These are phyloP conservation scores for Lytechinus variegatus DNA, from an alignment of 35 echinoderm and acorn worm genomes.

Conservation along the genomic window DNA sequence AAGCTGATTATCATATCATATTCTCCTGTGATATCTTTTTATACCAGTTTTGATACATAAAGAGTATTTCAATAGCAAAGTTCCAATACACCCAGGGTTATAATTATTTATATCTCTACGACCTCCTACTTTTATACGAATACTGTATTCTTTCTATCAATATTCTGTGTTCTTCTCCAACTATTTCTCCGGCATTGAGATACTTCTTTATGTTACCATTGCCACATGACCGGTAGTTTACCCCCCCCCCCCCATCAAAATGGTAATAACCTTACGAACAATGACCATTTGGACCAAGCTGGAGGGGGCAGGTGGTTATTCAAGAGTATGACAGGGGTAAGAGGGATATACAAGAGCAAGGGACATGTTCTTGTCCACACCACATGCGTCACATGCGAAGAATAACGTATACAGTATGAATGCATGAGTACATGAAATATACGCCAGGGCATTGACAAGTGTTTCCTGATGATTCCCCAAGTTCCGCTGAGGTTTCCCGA, in stretches of 20 bases:
- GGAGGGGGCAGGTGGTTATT: background rate
- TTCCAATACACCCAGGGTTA: background rate
- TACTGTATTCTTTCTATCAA: background rate
- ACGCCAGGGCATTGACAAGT: background rate
- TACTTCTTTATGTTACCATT: background rate
- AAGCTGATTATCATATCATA: background rate
- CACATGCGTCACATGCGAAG: background rate
- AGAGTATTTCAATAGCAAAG: background rate
- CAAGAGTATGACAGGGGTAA: background rate
- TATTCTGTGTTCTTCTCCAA: background rate
- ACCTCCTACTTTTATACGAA: background rate
- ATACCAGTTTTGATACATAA: background rate
- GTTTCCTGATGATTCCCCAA: background rate
- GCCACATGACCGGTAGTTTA: background rate
- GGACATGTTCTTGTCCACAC: background rate
- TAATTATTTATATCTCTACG: background rate
- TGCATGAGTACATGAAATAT: background rate
- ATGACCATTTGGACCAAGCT: background rate
- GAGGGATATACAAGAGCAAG: background rate
- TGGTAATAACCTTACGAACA: background rate
- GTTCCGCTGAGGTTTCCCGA: background rate
- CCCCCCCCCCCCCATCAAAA: background rate
- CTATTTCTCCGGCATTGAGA: background rate
- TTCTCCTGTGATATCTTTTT: background rate
- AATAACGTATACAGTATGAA: background rate